These are phyloP conservation scores for Nomada hirtipes DNA, from an alignment of 2,888 invertebrate species.

Conservation along the genomic window DNA sequence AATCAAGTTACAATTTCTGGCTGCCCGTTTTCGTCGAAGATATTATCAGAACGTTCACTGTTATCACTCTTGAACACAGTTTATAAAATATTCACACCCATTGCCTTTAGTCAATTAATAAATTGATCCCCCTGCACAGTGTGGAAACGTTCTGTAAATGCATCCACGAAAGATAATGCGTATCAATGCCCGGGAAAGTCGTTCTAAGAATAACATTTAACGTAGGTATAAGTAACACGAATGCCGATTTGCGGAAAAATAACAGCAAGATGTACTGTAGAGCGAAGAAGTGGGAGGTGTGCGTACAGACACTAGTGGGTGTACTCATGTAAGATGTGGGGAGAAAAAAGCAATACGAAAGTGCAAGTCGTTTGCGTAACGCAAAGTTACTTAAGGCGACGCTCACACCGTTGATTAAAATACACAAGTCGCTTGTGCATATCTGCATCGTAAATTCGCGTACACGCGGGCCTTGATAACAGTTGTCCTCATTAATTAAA, in stretches of 20 bases:
- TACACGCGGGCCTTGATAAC: conserved; percentile 23
- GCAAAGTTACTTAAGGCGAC: conserved; percentile 64
- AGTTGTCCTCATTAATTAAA: conserved; percentile 22
- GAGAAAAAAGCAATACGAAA: conserved; percentile 75
- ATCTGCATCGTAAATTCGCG: conserved; percentile 4
- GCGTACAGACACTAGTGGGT: conserved; percentile 63
- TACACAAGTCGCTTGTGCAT: neutral
- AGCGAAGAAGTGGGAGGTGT: conserved; percentile 60
- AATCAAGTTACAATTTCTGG: too few species aligned
- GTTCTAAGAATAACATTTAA: conserved; percentile 30
- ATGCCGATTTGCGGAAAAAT: conserved; percentile 42
- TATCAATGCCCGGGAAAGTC: conserved; percentile 17
- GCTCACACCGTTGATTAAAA: conserved; percentile 53
- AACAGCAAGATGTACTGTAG: conserved; percentile 47
- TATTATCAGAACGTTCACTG: too few species aligned
- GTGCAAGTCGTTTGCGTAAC: conserved; percentile 78
- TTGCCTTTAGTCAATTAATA: too few species aligned
- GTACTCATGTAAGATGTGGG: conserved; percentile 68
- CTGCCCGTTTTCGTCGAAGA: too few species aligned
- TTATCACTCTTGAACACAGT: too few species aligned
- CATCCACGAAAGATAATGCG: conserved; percentile 17
- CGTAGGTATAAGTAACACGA: conserved; percentile 29
- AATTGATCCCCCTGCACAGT: neutral
- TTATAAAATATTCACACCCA: too few species aligned
- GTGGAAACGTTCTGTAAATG: neutral